Evolutionary conservation across 2,113 vertebrate genomes (phyloP).

Genomic region (Oostethus manadensis): DNA sequence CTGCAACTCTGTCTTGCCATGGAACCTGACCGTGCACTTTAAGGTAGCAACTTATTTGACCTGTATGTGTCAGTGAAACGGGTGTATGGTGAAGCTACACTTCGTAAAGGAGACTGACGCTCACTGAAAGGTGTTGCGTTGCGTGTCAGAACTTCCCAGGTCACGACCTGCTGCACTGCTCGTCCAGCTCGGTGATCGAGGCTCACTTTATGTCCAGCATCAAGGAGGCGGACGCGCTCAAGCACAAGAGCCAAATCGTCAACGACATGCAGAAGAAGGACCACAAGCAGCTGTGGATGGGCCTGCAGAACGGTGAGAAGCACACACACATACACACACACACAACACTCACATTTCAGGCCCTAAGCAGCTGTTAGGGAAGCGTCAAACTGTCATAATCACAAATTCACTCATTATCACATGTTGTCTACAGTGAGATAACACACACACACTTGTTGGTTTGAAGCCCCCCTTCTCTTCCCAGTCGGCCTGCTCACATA

Average conservation of each 20-base stretch:
- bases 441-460: not conserved
- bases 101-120: not conserved
- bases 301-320: slow-evolving; percentile 89
- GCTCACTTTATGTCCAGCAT: slow-evolving; percentile 98
- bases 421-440: not conserved
- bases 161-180: slow-evolving; percentile 88
- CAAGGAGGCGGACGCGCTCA: slow-evolving; percentile 97
- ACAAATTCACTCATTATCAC: slow-evolving; percentile 19
- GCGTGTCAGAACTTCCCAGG: slow-evolving; percentile 88
- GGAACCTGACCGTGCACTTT: slow-evolving; percentile 96
- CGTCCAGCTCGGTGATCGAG: slow-evolving; percentile 88
- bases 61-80: not conserved
- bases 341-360: slow-evolving; percentile 2
- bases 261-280: slow-evolving; percentile 99
- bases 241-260: slow-evolving; percentile 97
- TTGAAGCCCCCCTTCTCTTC: slow-evolving; percentile 1
- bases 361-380: slow-evolving; percentile 11
- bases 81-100: too few relatives aligned
- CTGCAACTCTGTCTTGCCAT: slow-evolving; percentile 89
- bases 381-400: slow-evolving; percentile 12
- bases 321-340: slow-evolving; percentile 1
- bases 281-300: slow-evolving; percentile 99
- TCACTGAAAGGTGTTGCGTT: not conserved
- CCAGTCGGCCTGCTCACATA: slow-evolving; percentile 3
- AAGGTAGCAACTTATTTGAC: slow-evolving; percentile 75